Percentiles rank a stretch among this genome's conserved stretches.
Conservation (phyloP, 2,888 invertebrate species). For the Cataglyphis livida region DNA sequence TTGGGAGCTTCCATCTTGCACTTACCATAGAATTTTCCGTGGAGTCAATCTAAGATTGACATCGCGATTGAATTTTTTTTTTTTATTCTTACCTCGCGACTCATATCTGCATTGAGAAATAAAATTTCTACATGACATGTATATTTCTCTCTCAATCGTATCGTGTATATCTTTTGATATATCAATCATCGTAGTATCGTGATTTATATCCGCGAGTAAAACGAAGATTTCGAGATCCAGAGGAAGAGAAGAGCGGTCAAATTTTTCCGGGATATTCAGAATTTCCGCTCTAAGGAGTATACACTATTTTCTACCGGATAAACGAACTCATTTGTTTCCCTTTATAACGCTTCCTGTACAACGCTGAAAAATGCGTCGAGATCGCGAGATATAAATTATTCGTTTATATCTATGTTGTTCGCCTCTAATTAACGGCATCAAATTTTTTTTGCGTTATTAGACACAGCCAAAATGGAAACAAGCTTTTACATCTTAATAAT, state of each 20-base stretch:
- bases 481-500: not conserved
- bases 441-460: conserved; percentile 49
- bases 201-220: conserved; percentile 33
- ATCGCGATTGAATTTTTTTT: conserved; percentile 10
- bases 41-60: conserved; percentile 50
- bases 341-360: conserved; percentile 30
- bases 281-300: conserved; percentile 38
- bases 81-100: not conserved
- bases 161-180: not conserved
- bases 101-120: conserved; percentile 17
- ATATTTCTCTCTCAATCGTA: not conserved
- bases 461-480: not conserved
- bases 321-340: conserved; percentile 62
- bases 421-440: conserved; percentile 48
- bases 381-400: conserved; percentile 59
- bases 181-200: conserved; percentile 61
- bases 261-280: conserved; percentile 24
- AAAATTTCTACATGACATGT: conserved; percentile 62
- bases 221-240: conserved; percentile 31
- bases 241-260: not conserved
- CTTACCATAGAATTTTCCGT: conserved; percentile 19
- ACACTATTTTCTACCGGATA: conserved; percentile 50
- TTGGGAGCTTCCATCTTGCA: not conserved
- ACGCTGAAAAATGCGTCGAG: conserved; percentile 53
- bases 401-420: conserved; percentile 31